These are phyloP conservation scores for Cyphomyrus discorhynchus DNA, from an alignment of 2,113 vertebrate genomes.

Conservation along the genomic window DNA sequence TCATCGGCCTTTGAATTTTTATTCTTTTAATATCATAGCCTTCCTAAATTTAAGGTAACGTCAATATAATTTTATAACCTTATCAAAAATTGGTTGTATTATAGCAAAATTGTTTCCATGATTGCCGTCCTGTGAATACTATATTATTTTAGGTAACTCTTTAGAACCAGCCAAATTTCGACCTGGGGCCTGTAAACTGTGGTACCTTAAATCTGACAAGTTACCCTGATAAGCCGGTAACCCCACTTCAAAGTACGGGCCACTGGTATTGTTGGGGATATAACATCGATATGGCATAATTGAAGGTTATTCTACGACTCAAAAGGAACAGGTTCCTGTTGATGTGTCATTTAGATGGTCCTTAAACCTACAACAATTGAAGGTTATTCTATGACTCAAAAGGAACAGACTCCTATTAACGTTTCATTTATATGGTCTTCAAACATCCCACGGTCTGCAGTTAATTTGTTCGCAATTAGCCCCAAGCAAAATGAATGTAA, in stretches of 20 bases:
- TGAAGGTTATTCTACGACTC: neutral
- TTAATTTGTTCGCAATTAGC: constrained; percentile 10
- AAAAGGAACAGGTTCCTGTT: neutral
- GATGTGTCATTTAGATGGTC: neutral
- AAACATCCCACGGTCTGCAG: neutral
- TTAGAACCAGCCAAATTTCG: neutral
- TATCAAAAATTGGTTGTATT: neutral
- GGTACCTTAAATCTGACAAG: no score
- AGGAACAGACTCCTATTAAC: neutral
- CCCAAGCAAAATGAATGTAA: neutral
- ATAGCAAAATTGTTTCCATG: neutral
- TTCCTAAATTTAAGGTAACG: neutral
- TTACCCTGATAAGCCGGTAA: no score
- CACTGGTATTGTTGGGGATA: neutral
- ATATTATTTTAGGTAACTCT: neutral
- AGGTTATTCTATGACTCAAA: neutral
- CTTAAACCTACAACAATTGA: neutral
- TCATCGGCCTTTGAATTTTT: neutral
- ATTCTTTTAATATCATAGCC: neutral
- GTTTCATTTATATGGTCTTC: neutral
- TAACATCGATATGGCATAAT: neutral
- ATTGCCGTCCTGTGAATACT: neutral
- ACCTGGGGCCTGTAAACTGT: no score
- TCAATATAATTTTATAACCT: neutral
- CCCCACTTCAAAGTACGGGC: no score